Evolutionary conservation across 1,140 invertebrate genomes (phyloP).

Genomic region (Drosophila sechellia): DNA sequence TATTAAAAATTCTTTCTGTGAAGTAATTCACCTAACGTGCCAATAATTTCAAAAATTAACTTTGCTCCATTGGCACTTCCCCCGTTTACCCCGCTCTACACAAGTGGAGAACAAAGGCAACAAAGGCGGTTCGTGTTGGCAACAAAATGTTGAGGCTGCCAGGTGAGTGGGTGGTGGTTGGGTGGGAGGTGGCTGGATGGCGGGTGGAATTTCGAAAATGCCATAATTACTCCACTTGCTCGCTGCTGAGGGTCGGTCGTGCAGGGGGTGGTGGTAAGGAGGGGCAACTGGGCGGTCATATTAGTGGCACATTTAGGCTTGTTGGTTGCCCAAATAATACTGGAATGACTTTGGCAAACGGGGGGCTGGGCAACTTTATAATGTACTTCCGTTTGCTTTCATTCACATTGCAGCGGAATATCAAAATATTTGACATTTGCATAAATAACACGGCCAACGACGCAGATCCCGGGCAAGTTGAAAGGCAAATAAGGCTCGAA

Average conservation of each 20-base stretch:
- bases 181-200: not conserved
- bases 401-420: constrained; percentile 78
- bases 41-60: constrained; percentile 76
- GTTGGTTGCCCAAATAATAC: constrained; percentile 71
- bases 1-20: constrained; percentile 76
- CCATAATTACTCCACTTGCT: constrained; percentile 75
- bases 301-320: constrained; percentile 71
- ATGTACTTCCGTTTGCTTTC: constrained; percentile 78
- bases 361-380: constrained; percentile 61
- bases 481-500: constrained; percentile 43
- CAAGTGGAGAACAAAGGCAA: constrained; percentile 26
- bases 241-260: constrained; percentile 19
- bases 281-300: constrained; percentile 41
- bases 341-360: constrained; percentile 3
- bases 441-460: constrained; percentile 68
- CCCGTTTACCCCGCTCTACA: not conserved
- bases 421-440: constrained; percentile 82
- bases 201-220: constrained; percentile 63
- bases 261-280: not conserved
- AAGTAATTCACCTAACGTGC: constrained; percentile 73
- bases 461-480: constrained; percentile 39
- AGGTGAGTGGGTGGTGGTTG: constrained; percentile 15
- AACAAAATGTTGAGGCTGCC: constrained; percentile 45
- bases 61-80: constrained; percentile 22
- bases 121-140: constrained; percentile 43